Evolutionary conservation across 1,140 invertebrate genomes (phyloP).

Genomic region (Patella vulgata): DNA sequence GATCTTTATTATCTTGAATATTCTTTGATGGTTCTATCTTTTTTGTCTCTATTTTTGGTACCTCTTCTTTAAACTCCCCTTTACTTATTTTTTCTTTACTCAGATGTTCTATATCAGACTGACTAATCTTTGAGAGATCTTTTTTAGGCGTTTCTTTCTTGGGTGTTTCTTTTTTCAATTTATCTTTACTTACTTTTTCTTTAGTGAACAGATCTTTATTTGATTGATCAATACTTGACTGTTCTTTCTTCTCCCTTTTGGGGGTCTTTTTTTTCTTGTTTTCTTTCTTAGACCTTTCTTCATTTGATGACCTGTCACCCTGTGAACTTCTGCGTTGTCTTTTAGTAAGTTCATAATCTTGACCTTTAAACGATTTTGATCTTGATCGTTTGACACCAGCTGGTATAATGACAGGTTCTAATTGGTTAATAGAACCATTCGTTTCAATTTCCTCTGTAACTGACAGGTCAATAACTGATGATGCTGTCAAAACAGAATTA

Average conservation of each 20-base stretch:
- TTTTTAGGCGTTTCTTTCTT: conserved; percentile 8
- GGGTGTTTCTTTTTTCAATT: conserved; percentile 8
- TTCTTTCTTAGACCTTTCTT: background rate
- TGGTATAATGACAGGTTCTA: no score
- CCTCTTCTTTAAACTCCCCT: no score
- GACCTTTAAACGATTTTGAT: background rate
- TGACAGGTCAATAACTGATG: no score
- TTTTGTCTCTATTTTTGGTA: no score
- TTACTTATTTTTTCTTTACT: no score
- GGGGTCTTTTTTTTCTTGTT: conserved; percentile 22
- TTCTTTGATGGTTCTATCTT: no score
- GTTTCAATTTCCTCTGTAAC: background rate
- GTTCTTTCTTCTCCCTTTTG: conserved; percentile 8
- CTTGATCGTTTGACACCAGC: no score
- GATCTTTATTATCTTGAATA: no score
- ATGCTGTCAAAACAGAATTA: no score
- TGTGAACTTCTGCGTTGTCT: background rate
- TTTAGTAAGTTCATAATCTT: conserved; percentile 3
- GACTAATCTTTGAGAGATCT: no score
- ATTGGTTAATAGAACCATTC: background rate
- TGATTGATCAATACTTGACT: conserved; percentile 3
- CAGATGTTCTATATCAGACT: no score
- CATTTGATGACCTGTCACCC: conserved; percentile 5
- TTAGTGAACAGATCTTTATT: conserved; percentile 6
- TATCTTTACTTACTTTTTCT: conserved; percentile 24